Conservation (phyloP, 64 coral and sea anemone species). For the Platygyra sinensis region DNA sequence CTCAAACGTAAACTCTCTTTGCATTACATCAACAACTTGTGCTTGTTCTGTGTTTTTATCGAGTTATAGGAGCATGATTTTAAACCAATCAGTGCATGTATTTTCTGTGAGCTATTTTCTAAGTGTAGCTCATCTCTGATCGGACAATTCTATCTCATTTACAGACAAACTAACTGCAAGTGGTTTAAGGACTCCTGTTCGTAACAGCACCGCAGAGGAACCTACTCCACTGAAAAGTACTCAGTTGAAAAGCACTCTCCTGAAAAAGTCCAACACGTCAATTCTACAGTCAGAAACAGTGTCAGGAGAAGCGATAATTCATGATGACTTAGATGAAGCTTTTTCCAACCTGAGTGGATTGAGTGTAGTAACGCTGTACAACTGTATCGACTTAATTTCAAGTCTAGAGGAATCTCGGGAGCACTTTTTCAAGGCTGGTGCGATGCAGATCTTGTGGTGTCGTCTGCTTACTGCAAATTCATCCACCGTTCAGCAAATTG, state of each 20-base stretch:
- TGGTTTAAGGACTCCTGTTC: slow-evolving; percentile 25
- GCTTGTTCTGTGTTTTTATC: too few relatives aligned
- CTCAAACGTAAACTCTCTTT: too few relatives aligned
- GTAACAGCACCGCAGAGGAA: slow-evolving; percentile 2
- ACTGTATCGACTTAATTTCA: slow-evolving; percentile 75
- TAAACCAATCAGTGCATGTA: too few relatives aligned
- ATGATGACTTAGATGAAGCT: slow-evolving; percentile 93
- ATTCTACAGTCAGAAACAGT: background rate
- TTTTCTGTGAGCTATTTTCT: background rate
- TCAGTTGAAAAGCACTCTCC: background rate
- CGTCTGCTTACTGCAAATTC: slow-evolving; percentile 70
- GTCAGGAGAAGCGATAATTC: slow-evolving; percentile 46
- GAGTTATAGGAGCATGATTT: too few relatives aligned
- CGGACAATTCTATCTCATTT: background rate
- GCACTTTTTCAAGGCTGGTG: slow-evolving; percentile 69
- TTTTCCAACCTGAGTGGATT: slow-evolving; percentile 67
- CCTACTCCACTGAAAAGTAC: background rate
- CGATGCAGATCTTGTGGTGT: slow-evolving; percentile 82
- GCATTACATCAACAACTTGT: too few relatives aligned
- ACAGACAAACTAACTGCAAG: slow-evolving; percentile 55
- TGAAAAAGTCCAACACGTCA: background rate
- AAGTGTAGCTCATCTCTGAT: too few relatives aligned
- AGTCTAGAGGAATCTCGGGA: slow-evolving; percentile 62
- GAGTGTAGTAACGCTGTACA: slow-evolving; percentile 80
- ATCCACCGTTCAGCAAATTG: slow-evolving; percentile 71